Base-by-base conservation (phyloP, 2,797 vertebrate genomes). In the Setipinna tenuifilis region DNA sequence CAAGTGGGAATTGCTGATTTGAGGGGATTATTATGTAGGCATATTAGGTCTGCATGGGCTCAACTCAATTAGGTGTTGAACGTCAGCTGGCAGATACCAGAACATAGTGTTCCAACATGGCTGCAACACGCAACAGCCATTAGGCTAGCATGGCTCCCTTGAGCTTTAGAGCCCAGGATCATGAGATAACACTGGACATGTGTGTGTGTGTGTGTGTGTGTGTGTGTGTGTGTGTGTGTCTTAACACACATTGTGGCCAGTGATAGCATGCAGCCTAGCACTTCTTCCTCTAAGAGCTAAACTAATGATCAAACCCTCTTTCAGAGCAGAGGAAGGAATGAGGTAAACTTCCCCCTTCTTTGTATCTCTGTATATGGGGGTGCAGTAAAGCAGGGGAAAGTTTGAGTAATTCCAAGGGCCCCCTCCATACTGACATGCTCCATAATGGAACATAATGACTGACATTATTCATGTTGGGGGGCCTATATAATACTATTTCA, bases 11-110 rank as follows among this genome's bases (percentile, higher is more conserved):
- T n/a, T 17, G 31, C 71, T 78, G 35, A 44, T 78, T 41, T 78
- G 16, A 78, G 7, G 35, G 31, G 71, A 35, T 78, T 44, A 78
- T 78, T 44, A 78, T 78, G 71, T 75, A 75, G 68, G 28, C 71
- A 78, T 78, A 19, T 78, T 35, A 78, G 71, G 71, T 44, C 71
- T 44, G 41, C 35, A 78, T 78, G 31, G 19, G 17, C 6, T 44
- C 31, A 78, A 78, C 71, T 78, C 71, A 78, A 78, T 78, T 78
- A 78, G 1, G 17, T 41, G 71, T 78, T 21, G 35, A 21, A 31
- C 14, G 31, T 78, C 71, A 78, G 35, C 35, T 78, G 35, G 31
- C 35, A 41, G 35, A 78, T 78, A 44, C 4, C 71, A 78, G 31
- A 44, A 78, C 71, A 78, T 44, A 44, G 71, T 78, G 35, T 78